phyloP scores from a whole-genome alignment of 2,888 invertebrate species.

The Phymatocera aterrima region DNA sequence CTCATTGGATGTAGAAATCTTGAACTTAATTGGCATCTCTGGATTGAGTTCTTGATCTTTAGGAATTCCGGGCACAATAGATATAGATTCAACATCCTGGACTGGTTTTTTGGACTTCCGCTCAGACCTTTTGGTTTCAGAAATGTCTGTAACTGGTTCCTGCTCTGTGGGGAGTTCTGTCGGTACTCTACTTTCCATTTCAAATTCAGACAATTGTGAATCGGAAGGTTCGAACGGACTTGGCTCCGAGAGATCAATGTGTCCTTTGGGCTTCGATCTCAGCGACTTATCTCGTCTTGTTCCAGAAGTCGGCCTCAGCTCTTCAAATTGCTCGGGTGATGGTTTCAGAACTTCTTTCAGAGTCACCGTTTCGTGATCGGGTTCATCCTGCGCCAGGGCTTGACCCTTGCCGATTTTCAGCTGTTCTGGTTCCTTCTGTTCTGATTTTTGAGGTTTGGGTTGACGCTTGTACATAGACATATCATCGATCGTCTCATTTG shows the following conservation, averaged over 20 bases:
- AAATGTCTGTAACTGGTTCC: conserved; percentile 56
- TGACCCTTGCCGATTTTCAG: conserved; percentile 76
- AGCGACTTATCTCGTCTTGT: conserved; percentile 53
- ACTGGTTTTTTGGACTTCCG: conserved; percentile 55
- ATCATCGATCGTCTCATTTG: conserved; percentile 71
- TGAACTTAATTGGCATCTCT: conserved; percentile 55
- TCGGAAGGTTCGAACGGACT: conserved; percentile 70
- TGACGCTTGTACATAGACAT: conserved; percentile 69
- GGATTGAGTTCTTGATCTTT: conserved; percentile 55
- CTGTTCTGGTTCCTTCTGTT: conserved; percentile 58
- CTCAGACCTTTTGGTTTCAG: conserved; percentile 58
- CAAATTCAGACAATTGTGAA: conserved; percentile 67
- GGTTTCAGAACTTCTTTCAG: conserved; percentile 76
- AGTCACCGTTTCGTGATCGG: conserved; percentile 72
- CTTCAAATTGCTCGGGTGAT: conserved; percentile 65
- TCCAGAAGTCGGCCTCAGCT: conserved; percentile 64
- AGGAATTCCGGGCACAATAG: conserved; percentile 39
- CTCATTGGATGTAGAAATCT: conserved; percentile 59
- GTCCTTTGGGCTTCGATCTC: conserved; percentile 43
- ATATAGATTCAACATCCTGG: conserved; percentile 49
- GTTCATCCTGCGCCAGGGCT: conserved; percentile 69
- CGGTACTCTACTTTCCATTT: conserved; percentile 52
- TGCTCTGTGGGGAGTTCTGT: conserved; percentile 61
- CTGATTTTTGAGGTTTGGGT: conserved; percentile 50
- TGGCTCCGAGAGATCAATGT: conserved; percentile 61